Conservation (phyloP, 2,888 invertebrate species). For the Acanthosepion lycidas region DNA sequence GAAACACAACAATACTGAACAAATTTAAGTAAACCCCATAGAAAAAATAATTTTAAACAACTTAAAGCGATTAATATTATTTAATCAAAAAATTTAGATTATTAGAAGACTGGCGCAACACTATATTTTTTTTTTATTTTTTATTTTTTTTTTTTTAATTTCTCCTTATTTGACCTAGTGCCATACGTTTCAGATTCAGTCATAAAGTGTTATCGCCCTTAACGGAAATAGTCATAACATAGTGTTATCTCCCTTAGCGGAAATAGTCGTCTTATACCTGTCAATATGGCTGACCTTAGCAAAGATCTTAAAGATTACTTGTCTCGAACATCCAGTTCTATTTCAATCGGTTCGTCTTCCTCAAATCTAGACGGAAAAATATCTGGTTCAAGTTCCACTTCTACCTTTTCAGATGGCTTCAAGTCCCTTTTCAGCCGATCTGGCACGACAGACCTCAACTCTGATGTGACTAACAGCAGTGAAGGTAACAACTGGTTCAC, state of each 20-base stretch:
- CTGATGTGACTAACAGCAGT: slow-evolving; percentile 58
- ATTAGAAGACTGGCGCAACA: too few relatives aligned
- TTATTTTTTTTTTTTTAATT: too few relatives aligned
- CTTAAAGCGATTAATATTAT: too few relatives aligned
- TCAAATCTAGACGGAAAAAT: slow-evolving; percentile 37
- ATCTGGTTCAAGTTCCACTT: not conserved
- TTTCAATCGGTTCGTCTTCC: slow-evolving; percentile 53
- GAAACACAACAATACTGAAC: too few relatives aligned
- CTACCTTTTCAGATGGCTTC: slow-evolving; percentile 48
- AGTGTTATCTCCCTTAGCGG: not conserved
- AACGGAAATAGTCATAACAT: not conserved
- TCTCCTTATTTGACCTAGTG: too few relatives aligned
- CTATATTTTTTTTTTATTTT: too few relatives aligned
- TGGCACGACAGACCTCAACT: slow-evolving; percentile 50
- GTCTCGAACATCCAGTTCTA: slow-evolving; percentile 61
- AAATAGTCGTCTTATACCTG: slow-evolving; percentile 1
- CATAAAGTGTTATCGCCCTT: not conserved
- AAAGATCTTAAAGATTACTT: slow-evolving; percentile 67
- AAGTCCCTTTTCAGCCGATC: slow-evolving; percentile 53
- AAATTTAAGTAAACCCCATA: too few relatives aligned
- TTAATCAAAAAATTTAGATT: too few relatives aligned
- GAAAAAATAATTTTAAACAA: too few relatives aligned
- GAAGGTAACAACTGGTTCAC: slow-evolving; percentile 72
- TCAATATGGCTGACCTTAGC: slow-evolving; percentile 66
- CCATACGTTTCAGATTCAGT: not conserved